phyloP scores from a whole-genome alignment of 2,113 vertebrate genomes.

The Dromas ardeola region DNA sequence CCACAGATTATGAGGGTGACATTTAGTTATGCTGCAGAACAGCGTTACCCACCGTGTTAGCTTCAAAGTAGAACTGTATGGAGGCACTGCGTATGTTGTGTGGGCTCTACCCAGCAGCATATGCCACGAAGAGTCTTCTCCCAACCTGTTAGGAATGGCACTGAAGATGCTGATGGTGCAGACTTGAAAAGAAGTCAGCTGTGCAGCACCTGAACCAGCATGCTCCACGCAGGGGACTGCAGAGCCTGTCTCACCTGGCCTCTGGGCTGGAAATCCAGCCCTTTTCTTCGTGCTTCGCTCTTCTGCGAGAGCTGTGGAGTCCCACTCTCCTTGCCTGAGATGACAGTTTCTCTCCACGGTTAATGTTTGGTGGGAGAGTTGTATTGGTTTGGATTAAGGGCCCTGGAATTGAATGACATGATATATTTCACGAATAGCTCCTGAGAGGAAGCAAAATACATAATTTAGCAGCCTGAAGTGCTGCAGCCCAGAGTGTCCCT shows the following conservation, averaged over 20 bases:
- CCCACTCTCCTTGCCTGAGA: not conserved
- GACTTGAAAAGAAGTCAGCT: not conserved
- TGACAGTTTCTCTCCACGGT: not conserved
- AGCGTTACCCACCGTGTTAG: not conserved
- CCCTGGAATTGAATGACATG: not conserved
- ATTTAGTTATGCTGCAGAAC: not conserved
- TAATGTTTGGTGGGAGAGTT: not conserved
- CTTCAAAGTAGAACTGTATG: not conserved
- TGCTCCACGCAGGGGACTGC: not conserved
- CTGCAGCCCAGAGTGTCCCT: not conserved
- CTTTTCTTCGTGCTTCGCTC: not conserved
- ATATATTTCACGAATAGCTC: not conserved
- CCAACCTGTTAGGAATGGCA: not conserved
- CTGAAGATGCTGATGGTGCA: not conserved
- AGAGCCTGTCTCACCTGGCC: not conserved
- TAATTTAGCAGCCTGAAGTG: not conserved
- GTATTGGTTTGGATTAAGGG: not conserved
- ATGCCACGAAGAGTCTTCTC: not conserved
- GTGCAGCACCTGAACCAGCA: not conserved
- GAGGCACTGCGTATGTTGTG: not conserved
- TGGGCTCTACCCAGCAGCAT: not conserved
- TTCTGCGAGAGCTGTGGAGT: not conserved
- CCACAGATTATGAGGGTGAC: not conserved
- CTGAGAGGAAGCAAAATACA: not conserved
- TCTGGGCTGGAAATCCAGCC: not conserved